phyloP scores from a whole-genome alignment of 2,797 vertebrate species.

The Diceros bicornis region DNA sequence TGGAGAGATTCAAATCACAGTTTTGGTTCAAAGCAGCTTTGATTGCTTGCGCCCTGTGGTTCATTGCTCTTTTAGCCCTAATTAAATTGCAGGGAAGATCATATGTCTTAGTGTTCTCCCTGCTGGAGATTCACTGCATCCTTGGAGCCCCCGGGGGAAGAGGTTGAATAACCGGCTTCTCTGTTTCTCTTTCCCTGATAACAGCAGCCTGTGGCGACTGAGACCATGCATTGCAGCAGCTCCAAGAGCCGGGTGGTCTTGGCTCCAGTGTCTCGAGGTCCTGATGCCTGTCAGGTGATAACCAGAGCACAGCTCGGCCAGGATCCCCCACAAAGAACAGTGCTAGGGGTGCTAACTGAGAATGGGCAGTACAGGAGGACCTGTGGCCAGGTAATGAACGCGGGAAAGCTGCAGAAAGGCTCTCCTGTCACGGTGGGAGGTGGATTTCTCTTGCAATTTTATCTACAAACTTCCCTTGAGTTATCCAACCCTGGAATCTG shows the following conservation, averaged over 20 bases:
- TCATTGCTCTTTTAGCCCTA: neutral
- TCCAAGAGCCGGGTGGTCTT: conserved; percentile 73
- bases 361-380: conserved; percentile 88
- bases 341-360: conserved; percentile 88
- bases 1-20: neutral
- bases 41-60: accelerated
- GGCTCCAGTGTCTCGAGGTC: conserved; percentile 57
- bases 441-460: neutral
- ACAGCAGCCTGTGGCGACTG: conserved; percentile 1
- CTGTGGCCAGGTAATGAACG: conserved; percentile 85
- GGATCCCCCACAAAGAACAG: conserved; percentile 84
- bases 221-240: conserved; percentile 84
- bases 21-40: neutral
- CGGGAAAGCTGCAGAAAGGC: neutral
- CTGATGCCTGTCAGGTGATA: conserved; percentile 73
- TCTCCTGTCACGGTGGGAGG: neutral
- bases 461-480: neutral
- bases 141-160: neutral
- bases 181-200: neutral
- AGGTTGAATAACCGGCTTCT: neutral
- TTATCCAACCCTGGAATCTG: neutral
- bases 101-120: neutral
- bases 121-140: neutral
- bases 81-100: neutral
- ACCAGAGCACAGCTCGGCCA: conserved; percentile 73